A percentile compares a stretch with the other conserved stretches of the same genome.
These are phyloP conservation scores for Aspidoscelis tigris DNA, from an alignment of 2,113 vertebrate species.

Conservation along the genomic window DNA sequence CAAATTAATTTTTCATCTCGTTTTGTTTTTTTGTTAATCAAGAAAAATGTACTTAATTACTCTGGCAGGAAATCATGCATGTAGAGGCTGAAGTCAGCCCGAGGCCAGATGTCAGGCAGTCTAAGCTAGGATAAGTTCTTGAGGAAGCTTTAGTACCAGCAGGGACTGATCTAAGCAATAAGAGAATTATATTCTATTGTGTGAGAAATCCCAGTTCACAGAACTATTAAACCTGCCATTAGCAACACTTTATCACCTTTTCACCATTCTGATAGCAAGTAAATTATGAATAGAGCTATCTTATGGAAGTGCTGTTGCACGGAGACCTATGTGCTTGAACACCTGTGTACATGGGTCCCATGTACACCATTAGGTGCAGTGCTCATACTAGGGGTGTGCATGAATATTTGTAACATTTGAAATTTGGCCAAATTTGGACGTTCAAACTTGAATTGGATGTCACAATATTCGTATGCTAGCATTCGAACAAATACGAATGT, in stretches of 20 bases:
- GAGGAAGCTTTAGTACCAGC: conserved; percentile 41
- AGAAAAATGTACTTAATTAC: conserved; percentile 72
- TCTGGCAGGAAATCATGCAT: conserved; percentile 66
- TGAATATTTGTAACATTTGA: too few relatives aligned
- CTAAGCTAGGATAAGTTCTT: conserved; percentile 57
- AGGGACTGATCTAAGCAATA: conserved; percentile 48
- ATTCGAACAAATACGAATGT: too few relatives aligned
- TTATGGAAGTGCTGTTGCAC: not conserved
- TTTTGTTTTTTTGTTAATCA: conserved; percentile 71
- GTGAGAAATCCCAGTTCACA: not conserved
- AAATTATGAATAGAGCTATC: not conserved
- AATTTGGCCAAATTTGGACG: too few relatives aligned
- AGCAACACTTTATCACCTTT: not conserved
- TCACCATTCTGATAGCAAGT: not conserved
- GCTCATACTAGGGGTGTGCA: too few relatives aligned
- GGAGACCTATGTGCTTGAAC: not conserved
- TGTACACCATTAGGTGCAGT: too few relatives aligned
- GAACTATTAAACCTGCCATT: not conserved
- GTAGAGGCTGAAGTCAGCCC: conserved; percentile 57
- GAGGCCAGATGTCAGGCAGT: conserved; percentile 60
- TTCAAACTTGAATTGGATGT: too few relatives aligned
- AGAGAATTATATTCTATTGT: conserved; percentile 34
- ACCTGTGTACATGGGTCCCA: not conserved
- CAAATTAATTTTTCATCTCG: conserved; percentile 69
- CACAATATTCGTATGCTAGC: too few relatives aligned